A percentile compares a stretch with the other conserved stretches of the same genome.
Conservation (phyloP, 2,797 vertebrate genomes). For the Poeciliopsis turneri region DNA sequence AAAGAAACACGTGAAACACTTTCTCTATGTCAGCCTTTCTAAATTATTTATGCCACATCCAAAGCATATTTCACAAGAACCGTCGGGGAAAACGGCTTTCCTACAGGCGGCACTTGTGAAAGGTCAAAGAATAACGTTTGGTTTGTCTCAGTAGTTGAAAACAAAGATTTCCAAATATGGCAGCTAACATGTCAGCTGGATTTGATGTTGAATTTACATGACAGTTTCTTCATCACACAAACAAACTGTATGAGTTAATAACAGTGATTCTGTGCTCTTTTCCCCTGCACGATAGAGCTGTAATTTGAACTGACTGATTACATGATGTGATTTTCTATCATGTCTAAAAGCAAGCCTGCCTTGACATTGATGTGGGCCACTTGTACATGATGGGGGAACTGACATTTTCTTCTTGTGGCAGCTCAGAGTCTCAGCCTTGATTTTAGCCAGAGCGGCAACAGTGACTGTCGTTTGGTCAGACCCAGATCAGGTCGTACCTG, state of each 20-base stretch:
- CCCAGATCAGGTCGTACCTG: slow-evolving; percentile 63
- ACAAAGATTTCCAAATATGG: slow-evolving; percentile 37
- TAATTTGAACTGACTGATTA: slow-evolving; percentile 54
- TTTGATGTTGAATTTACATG: slow-evolving; percentile 17
- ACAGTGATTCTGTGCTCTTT: slow-evolving; percentile 36
- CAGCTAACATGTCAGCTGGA: slow-evolving; percentile 18
- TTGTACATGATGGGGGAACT: slow-evolving; percentile 21
- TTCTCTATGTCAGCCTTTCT: background rate
- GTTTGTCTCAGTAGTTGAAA: slow-evolving; percentile 19
- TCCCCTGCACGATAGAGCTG: slow-evolving; percentile 30
- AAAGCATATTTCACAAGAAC: slow-evolving; percentile 10
- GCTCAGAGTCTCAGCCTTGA: slow-evolving; percentile 40
- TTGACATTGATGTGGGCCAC: slow-evolving; percentile 41
- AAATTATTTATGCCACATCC: slow-evolving; percentile 12
- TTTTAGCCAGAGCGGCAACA: slow-evolving; percentile 36
- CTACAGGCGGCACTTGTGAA: slow-evolving; percentile 20
- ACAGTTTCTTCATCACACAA: slow-evolving; percentile 29
- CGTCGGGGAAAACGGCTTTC: slow-evolving; percentile 4
- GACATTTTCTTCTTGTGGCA: slow-evolving; percentile 42
- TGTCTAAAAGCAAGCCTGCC: slow-evolving; percentile 26
- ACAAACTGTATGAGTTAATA: slow-evolving; percentile 44
- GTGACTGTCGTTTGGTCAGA: slow-evolving; percentile 25
- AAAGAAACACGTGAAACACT: background rate
- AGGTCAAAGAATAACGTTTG: slow-evolving; percentile 27
- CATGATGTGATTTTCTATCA: slow-evolving; percentile 44